Percentiles rank a stretch among this genome's conserved stretches.
Evolutionary conservation across 2,113 vertebrate genomes (phyloP).

Genomic region (Phyllopteryx taeniolatus): DNA sequence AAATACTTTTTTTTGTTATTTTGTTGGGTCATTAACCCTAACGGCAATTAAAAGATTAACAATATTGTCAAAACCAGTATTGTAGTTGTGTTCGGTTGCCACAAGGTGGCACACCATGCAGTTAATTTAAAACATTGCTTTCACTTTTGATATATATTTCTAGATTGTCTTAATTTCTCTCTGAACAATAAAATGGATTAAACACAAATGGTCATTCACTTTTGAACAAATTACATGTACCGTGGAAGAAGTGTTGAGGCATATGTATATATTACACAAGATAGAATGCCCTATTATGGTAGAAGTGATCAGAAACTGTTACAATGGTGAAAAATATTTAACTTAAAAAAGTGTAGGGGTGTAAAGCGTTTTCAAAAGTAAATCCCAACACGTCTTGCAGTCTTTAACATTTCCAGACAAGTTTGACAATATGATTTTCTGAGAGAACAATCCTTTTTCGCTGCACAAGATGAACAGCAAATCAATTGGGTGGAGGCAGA

Average conservation of each 20-base stretch:
- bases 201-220: not conserved
- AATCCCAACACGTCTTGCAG: too few species aligned
- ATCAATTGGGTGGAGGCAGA: not conserved
- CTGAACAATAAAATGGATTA: not conserved
- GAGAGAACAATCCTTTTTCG: too few species aligned
- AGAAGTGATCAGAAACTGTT: too few species aligned
- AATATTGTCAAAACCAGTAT: not conserved
- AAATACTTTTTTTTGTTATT: slow-evolving; percentile 9
- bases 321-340: too few species aligned
- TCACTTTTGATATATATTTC: not conserved
- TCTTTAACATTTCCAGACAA: too few species aligned
- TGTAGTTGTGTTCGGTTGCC: not conserved
- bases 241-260: too few species aligned
- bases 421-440: too few species aligned
- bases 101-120: not conserved
- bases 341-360: too few species aligned
- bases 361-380: too few species aligned
- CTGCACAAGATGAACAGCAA: not conserved
- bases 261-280: too few species aligned
- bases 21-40: not conserved
- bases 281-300: too few species aligned
- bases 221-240: not conserved
- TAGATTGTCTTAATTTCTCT: not conserved
- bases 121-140: not conserved
- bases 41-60: slow-evolving; percentile 34